Conservation (phyloP, 2,113 vertebrate species). For the Tauraco erythrolophus region DNA sequence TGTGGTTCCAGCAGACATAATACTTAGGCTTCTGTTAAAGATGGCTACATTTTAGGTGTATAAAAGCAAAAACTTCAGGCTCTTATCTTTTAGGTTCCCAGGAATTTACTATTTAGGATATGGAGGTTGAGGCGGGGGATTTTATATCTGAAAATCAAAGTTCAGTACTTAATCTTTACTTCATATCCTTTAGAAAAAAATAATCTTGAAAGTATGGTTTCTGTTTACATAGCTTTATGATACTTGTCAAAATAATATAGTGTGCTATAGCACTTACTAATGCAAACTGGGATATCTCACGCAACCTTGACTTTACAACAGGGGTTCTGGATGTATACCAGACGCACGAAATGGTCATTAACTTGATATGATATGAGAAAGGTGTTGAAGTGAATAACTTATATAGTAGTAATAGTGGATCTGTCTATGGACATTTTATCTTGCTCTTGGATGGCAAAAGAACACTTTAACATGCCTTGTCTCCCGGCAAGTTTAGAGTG, state of each 20-base stretch:
- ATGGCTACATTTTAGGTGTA: neutral
- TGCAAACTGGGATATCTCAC: neutral
- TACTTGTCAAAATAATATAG: slow-evolving; percentile 9
- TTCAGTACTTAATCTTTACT: neutral
- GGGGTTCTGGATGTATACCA: slow-evolving; percentile 49
- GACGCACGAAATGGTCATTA: slow-evolving; percentile 43
- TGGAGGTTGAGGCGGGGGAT: too few species aligned
- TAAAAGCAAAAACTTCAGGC: neutral
- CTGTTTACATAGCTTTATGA: neutral
- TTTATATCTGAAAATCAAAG: neutral
- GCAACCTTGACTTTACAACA: neutral
- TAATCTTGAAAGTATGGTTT: neutral
- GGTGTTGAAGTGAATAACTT: slow-evolving; percentile 63
- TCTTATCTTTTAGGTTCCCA: neutral
- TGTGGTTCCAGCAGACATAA: neutral
- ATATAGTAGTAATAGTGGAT: neutral
- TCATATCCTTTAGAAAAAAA: neutral
- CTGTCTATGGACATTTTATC: slow-evolving; percentile 30
- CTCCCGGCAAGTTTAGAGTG: neutral
- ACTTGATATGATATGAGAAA: slow-evolving; percentile 53
- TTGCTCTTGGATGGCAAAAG: neutral
- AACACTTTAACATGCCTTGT: neutral
- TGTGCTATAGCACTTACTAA: neutral
- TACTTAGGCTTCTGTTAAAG: neutral
- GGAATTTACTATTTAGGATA: neutral